Evolutionary conservation across 1,140 invertebrate genomes (phyloP), one percentile per base, ranked within the genome.

Genomic region (Drosophila lowei): DNA sequence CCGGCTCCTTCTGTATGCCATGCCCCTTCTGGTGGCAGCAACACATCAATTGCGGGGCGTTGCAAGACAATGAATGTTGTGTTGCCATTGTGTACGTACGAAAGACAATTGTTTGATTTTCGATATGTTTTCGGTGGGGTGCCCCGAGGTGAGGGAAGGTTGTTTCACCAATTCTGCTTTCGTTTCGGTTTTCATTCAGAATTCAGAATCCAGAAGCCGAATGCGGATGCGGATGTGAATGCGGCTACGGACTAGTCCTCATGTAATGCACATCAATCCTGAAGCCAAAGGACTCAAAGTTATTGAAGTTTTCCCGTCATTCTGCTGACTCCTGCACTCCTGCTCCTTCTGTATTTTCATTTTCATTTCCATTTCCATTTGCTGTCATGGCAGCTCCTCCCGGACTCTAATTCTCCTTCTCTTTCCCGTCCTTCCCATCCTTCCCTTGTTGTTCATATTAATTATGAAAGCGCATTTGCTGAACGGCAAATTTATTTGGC

Each of bases 41-140:
- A 75, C 62, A 68, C 80, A 84, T 85, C 80, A 80, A 72, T 77
- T 62, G 77, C 62, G 50, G 72, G 60, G 50, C 64, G 79, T 61
- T 57, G 42, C 58, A 55, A 46, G 47, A 77, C 77, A 85, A 81
- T 81, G 77, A 72, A 72, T 72, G 44, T 62, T 59, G 54, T 75
- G 49, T 52, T 68, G 11, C 38, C 54, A 56, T 56, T 56, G 54
- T 56, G 5, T 25, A 5, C 75, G 77, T 62, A 54, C 42, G 16
- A 86, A 86, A 88, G 83, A 86, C 81, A 86, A 88, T 86, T 88
- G 81, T 88, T 86, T 86, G 81, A 86, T 86, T 88, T 88, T 83
- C 74, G 71, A 88, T 83, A 81, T 83, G 66, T 76, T 78, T 75
- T 77, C 50, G 21, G 30, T n/a, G 61, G 57, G 60, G 43, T 15